Base-by-base conservation (phyloP, 2,113 vertebrate species). In the Scomber colias region DNA sequence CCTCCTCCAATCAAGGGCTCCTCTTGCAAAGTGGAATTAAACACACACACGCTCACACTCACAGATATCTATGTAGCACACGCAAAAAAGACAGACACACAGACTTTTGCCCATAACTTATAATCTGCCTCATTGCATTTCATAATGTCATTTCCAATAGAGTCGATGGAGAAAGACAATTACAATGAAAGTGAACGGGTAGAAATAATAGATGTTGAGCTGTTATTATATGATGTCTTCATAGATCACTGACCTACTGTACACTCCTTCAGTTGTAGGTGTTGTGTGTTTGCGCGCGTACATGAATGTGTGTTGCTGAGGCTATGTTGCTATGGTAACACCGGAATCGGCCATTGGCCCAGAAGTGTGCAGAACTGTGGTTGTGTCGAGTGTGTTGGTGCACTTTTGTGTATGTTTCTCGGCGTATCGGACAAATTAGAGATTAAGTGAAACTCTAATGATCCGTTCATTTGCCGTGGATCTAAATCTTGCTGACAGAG, bases 321-420 rank as follows among this genome's bases (percentile, higher is more conserved):
- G 72, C 81, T 60, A 61, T 3, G 96, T 95, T 96, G 92, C 96
- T 83, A 96, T 94, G 95, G 95, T 91, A 96, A 97, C 96, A 24
- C 10, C 76, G 54, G 88, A 91, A 92, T 91, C 73, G 83, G 90
- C 92, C 93, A 92, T 83, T 88, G 87, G 90, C 93, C 92, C 92
- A 87, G 91, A 90, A 95, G 91, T 90, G 94, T 94, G 90, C 86
- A 91, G 78, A 69, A 68, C 68, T 86, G 83, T 66, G 63, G 69
- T 76, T 30, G 67, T 59, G 81, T 80, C 6, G 67, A 81, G 48
- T 67, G 49, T 63, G 5, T 86, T 73, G 69, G 48, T 60, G 65
- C 56, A 75, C 63, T 79, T 92, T 89, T 85, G 31, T 93, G 93
- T 88, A 92, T 86, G 81, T 90, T 90, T 94, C 86, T 86, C 82